Conservation (phyloP, 2,113 vertebrate species). For the Hydropotes inermis region DNA sequence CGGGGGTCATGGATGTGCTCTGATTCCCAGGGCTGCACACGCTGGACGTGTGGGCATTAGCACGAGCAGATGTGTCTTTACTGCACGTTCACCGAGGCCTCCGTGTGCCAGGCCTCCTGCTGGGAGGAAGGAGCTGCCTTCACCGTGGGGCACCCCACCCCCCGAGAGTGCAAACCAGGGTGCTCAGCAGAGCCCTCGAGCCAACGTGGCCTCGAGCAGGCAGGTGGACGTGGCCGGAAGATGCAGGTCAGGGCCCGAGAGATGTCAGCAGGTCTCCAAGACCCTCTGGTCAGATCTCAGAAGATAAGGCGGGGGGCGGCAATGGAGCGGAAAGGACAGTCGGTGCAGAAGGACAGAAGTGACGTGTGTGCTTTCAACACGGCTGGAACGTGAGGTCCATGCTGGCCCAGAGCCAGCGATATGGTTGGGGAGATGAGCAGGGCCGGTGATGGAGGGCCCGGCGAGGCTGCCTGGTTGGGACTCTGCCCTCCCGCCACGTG, state of each 20-base stretch:
- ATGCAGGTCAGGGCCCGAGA: not conserved
- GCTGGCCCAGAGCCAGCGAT: not conserved
- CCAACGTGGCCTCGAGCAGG: too few relatives aligned
- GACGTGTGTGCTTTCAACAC: accelerated
- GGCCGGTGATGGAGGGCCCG: not conserved
- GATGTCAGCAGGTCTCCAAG: not conserved
- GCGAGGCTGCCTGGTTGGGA: accelerated
- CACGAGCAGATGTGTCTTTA: not conserved
- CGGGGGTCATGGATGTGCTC: accelerated
- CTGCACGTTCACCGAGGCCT: accelerated
- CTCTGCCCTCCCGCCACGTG: accelerated
- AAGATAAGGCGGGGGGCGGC: not conserved
- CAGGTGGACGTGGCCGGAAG: accelerated
- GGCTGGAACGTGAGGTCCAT: not conserved
- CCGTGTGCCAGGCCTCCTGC: not conserved
- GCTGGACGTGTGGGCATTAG: accelerated
- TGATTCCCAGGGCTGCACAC: accelerated
- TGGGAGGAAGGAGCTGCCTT: not conserved
- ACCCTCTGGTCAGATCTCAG: not conserved
- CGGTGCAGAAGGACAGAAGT: not conserved
- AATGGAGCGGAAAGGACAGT: not conserved
- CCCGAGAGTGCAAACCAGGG: accelerated
- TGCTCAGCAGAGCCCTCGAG: not conserved
- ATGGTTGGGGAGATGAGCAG: accelerated
- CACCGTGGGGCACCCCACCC: accelerated